Evolutionary conservation across 2,797 vertebrate species (phyloP), one percentile per base, ranked within the genome.

Genomic region (Periophthalmus magnuspinnatus): DNA sequence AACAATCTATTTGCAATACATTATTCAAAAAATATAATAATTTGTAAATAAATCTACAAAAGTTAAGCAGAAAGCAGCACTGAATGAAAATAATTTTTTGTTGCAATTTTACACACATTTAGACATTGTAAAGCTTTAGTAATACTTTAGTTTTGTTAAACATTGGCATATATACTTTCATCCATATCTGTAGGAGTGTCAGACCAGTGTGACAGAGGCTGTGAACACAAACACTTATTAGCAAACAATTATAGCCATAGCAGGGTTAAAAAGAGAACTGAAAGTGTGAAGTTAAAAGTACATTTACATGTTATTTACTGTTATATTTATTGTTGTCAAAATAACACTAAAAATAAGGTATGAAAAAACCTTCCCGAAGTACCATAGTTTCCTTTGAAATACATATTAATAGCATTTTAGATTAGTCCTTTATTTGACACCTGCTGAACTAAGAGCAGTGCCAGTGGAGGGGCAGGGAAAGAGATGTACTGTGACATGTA

Each of bases 81-180:
- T 41, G 38, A 41, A 50, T 50, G 6, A 50, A 54, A 54, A 54
- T 3, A 7, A 10, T 55, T 21, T n/a, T 55, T 24, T 54, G 21
- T 32, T 17, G 24, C 3, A 57, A 16, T 28, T 57, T 57, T 57
- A 14, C 57, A 14, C 57, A 33, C 28, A 8, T 59, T 59, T 33
- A 19, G 5, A 59, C 57, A 34, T 59, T 57, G 57, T n/a, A 59
- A 59, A 59, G 57, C 10, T 14, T 19, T 17, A 59, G 16, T 19
- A 4, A 60, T 34, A 19, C 28, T 19, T 33, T 9, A n/a, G 0
- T n/a, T 34, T 34, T 33, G 19, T 24, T 38, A 62, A 13, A 63
- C 21, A 63, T 63, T 63, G 3, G 61, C 61, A 24, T 63, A 63
- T 16, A 63, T 63, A 47, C 13, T 63, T 21, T 63, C 61, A 5